Conservation (phyloP, 2,888 invertebrate species). For the Pecten maximus region DNA sequence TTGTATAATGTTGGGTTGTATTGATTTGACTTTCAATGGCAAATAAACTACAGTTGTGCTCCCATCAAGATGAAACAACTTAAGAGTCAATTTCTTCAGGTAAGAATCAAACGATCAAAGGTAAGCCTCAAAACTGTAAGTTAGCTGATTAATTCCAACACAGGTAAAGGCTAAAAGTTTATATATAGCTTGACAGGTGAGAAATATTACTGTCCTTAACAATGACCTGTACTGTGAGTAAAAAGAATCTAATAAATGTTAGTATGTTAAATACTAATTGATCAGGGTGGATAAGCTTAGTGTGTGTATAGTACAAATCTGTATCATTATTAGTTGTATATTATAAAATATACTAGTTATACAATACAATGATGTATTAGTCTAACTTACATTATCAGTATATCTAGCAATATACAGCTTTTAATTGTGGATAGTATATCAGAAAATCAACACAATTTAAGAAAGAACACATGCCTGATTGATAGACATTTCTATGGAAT, state of each 20-base stretch:
- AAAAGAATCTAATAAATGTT: background rate
- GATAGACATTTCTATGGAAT: too few relatives aligned
- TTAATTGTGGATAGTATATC: too few relatives aligned
- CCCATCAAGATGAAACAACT: background rate
- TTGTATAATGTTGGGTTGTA: background rate
- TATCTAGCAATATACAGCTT: too few relatives aligned
- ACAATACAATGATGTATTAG: too few relatives aligned
- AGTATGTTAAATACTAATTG: background rate
- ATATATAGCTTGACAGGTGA: background rate
- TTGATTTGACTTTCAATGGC: background rate
- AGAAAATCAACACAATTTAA: too few relatives aligned
- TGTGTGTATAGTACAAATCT: too few relatives aligned
- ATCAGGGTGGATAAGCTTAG: background rate
- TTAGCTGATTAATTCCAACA: background rate
- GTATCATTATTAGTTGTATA: too few relatives aligned
- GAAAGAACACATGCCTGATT: too few relatives aligned
- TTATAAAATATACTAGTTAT: too few relatives aligned
- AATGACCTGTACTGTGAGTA: background rate
- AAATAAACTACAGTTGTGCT: background rate
- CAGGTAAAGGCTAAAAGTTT: background rate
- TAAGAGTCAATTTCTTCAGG: background rate
- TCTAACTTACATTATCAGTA: too few relatives aligned
- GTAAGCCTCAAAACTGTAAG: background rate
- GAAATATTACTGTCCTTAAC: background rate
- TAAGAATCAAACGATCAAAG: background rate